Conservation (phyloP, 2,888 invertebrate species). For the Macaria notata region DNA sequence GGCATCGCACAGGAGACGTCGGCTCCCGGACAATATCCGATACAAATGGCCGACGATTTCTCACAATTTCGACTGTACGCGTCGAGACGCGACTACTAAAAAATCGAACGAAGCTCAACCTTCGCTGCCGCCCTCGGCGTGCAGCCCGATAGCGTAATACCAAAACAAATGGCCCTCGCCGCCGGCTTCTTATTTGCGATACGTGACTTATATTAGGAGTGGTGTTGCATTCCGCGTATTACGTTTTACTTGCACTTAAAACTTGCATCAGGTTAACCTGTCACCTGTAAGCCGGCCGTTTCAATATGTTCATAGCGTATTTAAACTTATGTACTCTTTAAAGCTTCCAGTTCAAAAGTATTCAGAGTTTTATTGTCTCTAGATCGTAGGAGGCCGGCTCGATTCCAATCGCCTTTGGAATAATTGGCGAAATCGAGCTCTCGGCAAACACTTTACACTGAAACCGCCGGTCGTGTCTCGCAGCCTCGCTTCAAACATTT, state of each 20-base stretch:
- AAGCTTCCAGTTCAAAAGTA: too few species aligned
- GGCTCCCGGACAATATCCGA: conserved; percentile 40
- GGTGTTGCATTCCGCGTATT: conserved; percentile 47
- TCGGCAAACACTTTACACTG: conserved; percentile 43
- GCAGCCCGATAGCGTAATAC: conserved; percentile 70
- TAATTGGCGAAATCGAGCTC: conserved; percentile 57
- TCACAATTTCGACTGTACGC: conserved; percentile 46
- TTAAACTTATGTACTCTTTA: too few species aligned
- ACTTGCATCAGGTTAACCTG: too few species aligned
- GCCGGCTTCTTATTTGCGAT: conserved; percentile 65
- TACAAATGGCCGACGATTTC: conserved; percentile 50
- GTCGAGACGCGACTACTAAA: conserved; percentile 47
- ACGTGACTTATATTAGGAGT: conserved; percentile 64
- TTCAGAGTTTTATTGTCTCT: conserved; percentile 42
- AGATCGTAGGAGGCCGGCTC: conserved; percentile 44
- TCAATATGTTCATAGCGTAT: too few species aligned
- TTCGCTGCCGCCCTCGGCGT: conserved; percentile 41
- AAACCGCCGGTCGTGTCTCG: conserved; percentile 18
- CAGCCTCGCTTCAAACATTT: conserved; percentile 21
- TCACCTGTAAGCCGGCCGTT: too few species aligned
- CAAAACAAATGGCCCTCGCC: conserved; percentile 72
- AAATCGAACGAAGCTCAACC: conserved; percentile 52
- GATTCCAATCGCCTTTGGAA: conserved; percentile 51
- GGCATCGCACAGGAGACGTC: conserved; percentile 32
- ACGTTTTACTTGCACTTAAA: too few species aligned